Evolutionary conservation across 2,888 invertebrate genomes (phyloP).

Genomic region (Cancer borealis): DNA sequence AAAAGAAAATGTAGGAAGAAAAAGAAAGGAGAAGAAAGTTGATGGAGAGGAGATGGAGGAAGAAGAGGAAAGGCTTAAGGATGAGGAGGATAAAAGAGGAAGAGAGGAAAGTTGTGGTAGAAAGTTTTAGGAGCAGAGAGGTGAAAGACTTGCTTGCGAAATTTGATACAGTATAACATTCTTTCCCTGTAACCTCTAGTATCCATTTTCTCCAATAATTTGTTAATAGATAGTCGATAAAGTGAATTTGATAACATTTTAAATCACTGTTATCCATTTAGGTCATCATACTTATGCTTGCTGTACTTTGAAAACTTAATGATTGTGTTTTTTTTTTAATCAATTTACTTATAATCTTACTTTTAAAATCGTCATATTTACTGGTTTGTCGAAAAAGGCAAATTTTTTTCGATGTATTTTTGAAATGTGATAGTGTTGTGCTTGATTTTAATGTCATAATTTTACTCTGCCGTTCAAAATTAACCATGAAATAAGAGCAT

Average conservation of each 20-base stretch:
- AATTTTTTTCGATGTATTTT: no score
- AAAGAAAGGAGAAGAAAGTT: not conserved
- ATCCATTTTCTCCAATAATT: not conserved
- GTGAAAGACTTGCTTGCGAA: constrained; percentile 8
- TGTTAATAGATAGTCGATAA: not conserved
- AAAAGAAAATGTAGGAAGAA: not conserved
- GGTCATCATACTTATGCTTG: not conserved
- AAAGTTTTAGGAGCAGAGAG: not conserved
- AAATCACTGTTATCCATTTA: not conserved
- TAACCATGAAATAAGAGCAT: no score
- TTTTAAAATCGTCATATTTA: no score
- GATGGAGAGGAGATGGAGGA: not conserved
- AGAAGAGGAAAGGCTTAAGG: not conserved
- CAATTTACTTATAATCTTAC: no score
- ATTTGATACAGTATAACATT: not conserved
- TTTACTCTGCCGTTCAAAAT: no score
- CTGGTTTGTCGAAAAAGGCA: no score
- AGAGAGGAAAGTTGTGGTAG: constrained; percentile 2
- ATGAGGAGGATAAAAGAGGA: not conserved
- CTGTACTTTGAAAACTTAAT: not conserved
- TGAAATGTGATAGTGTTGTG: no score
- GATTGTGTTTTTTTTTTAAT: not conserved
- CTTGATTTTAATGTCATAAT: no score
- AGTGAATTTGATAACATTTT: no score
- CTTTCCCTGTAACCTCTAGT: not conserved